A percentile compares a stretch with the other conserved stretches of the same genome.
phyloP scores from a whole-genome alignment of 2,888 invertebrate genomes.

The Ochlodes sylvanus region DNA sequence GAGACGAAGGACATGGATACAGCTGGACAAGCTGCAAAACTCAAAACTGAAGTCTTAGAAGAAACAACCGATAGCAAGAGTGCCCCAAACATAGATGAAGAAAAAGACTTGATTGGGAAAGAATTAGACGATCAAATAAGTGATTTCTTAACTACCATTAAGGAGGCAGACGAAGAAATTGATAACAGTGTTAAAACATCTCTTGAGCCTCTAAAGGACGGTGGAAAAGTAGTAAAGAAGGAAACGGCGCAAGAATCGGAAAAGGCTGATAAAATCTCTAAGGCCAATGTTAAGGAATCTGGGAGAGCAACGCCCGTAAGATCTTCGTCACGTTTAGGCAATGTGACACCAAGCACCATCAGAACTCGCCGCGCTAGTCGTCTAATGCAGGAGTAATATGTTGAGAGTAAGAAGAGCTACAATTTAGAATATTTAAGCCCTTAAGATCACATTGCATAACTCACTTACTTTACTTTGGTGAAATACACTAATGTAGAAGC shows the following conservation, averaged over 20 bases:
- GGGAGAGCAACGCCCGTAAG: constrained; percentile 57
- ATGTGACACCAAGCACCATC: constrained; percentile 58
- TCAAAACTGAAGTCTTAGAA: not conserved
- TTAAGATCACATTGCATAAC: no score
- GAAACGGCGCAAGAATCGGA: constrained; percentile 13
- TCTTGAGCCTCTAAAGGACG: constrained; percentile 25
- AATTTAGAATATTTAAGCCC: no score
- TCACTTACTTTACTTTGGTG: no score
- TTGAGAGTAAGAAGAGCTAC: not conserved
- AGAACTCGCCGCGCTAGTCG: constrained; percentile 66
- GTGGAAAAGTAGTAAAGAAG: constrained; percentile 20
- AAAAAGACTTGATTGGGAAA: constrained; percentile 3
- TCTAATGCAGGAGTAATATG: constrained; percentile 50
- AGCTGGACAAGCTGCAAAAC: constrained; percentile 27
- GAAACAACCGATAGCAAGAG: not conserved
- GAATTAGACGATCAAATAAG: constrained; percentile 62
- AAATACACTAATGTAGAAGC: no score
- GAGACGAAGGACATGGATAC: constrained; percentile 22
- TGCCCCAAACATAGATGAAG: not conserved
- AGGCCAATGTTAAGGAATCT: constrained; percentile 45
- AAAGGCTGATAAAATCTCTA: constrained; percentile 24
- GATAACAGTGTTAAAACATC: constrained; percentile 11
- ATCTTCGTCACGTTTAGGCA: constrained; percentile 55
- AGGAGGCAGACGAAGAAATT: constrained; percentile 49
- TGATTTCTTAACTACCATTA: constrained; percentile 61